Conservation (phyloP, 2,113 vertebrate genomes). For the Motacilla alba region DNA sequence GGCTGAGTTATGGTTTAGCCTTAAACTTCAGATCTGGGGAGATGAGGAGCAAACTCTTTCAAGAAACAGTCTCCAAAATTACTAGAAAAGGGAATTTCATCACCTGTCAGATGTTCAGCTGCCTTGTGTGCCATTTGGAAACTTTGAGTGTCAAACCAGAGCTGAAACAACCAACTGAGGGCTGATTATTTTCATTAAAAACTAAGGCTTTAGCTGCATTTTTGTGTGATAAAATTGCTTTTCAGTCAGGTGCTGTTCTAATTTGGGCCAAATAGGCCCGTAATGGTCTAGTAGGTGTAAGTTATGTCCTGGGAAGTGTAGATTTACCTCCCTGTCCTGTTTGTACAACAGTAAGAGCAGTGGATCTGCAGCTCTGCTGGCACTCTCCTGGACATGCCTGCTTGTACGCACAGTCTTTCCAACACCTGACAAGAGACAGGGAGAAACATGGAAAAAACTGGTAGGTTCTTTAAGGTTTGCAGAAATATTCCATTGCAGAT, state of each 20-base stretch:
- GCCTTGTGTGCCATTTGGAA: background rate
- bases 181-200: background rate
- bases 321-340: background rate
- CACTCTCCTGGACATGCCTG: conserved; percentile 91
- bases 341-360: conserved; percentile 84
- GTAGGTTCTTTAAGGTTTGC: conserved; percentile 69
- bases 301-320: background rate
- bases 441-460: conserved; percentile 91
- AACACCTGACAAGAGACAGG: conserved; percentile 81
- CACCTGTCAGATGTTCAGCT: background rate
- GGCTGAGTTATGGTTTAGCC: background rate
- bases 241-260: background rate
- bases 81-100: background rate
- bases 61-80: background rate
- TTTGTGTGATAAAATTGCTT: background rate
- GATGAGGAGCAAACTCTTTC: background rate
- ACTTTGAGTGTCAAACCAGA: background rate
- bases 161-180: background rate
- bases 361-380: conserved; percentile 86
- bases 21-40: background rate
- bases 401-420: conserved; percentile 84
- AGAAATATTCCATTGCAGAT: background rate
- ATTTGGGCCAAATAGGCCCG: background rate
- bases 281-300: background rate
- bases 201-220: background rate